These are phyloP conservation scores for Drosophila prolongata DNA, from an alignment of 2,888 invertebrate genomes.

Conservation along the genomic window DNA sequence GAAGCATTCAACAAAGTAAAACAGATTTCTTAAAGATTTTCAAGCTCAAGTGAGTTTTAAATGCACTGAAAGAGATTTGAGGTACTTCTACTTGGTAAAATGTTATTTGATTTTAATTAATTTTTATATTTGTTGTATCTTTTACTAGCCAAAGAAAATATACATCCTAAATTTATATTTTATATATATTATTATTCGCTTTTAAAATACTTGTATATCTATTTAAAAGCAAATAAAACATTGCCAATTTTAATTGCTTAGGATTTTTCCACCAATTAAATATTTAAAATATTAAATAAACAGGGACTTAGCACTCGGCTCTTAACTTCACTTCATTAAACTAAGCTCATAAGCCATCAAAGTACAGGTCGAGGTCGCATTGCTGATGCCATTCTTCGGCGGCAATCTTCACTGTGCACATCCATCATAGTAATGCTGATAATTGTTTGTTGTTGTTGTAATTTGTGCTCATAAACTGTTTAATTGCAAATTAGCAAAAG, in stretches of 20 bases:
- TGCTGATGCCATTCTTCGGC: not conserved
- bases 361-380: not conserved
- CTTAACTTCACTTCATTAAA: not conserved
- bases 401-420: slow-evolving; percentile 17
- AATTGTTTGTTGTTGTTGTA: slow-evolving; percentile 50
- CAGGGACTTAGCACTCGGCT: not conserved
- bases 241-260: too few species aligned
- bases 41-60: slow-evolving; percentile 7
- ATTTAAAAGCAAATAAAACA: too few species aligned
- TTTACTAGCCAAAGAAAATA: too few species aligned
- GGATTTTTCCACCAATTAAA: too few species aligned
- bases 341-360: not conserved
- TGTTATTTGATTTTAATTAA: not conserved
- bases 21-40: slow-evolving; percentile 24
- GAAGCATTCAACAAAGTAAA: slow-evolving; percentile 37
- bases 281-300: not conserved
- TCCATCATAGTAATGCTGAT: slow-evolving; percentile 38
- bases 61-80: not conserved
- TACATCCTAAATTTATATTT: too few species aligned
- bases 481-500: slow-evolving; percentile 77
- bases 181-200: too few species aligned
- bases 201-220: too few species aligned
- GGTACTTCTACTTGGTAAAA: not conserved
- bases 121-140: not conserved
- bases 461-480: slow-evolving; percentile 80